These are phyloP conservation scores for Chloropsis cyanopogon DNA, from an alignment of 2,113 vertebrate genomes.

Conservation along the genomic window DNA sequence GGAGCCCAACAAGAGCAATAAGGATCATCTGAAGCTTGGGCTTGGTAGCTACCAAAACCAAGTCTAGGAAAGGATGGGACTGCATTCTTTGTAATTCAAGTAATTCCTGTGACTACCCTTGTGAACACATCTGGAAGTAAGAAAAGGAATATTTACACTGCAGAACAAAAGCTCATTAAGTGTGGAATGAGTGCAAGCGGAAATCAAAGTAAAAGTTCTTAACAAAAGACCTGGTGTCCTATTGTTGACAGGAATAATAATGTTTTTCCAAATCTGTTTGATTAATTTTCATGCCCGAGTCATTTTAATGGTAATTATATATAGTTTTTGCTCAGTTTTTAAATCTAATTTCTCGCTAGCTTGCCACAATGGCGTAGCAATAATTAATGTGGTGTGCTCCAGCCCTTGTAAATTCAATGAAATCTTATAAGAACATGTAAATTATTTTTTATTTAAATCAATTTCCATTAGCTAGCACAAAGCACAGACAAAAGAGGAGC, in stretches of 20 bases:
- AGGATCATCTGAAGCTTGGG: not conserved
- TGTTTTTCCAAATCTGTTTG: slow-evolving; percentile 43
- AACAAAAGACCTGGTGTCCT: slow-evolving; percentile 40
- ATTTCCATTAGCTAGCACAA: slow-evolving; percentile 64
- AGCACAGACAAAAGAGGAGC: slow-evolving; percentile 54
- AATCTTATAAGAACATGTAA: slow-evolving; percentile 63
- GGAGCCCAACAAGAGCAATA: not conserved
- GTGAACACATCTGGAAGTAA: not conserved
- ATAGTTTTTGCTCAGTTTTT: slow-evolving; percentile 72
- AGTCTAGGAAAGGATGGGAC: not conserved
- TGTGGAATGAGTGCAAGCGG: not conserved
- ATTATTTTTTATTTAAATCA: slow-evolving; percentile 73
- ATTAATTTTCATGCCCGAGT: slow-evolving; percentile 69
- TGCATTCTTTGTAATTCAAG: not conserved
- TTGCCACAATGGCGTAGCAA: slow-evolving; percentile 62
- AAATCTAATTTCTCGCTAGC: slow-evolving; percentile 65
- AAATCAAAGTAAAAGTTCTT: slow-evolving; percentile 49
- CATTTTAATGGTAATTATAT: slow-evolving; percentile 75
- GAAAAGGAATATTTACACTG: not conserved
- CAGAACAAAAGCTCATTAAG: not conserved
- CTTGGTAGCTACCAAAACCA: not conserved
- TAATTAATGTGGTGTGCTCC: slow-evolving; percentile 68
- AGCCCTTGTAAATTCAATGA: slow-evolving; percentile 73
- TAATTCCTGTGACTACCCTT: not conserved
- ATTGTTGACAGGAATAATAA: slow-evolving; percentile 63